phyloP scores from a whole-genome alignment of 2,888 invertebrate species.

The Dicranocentrus wangi region DNA sequence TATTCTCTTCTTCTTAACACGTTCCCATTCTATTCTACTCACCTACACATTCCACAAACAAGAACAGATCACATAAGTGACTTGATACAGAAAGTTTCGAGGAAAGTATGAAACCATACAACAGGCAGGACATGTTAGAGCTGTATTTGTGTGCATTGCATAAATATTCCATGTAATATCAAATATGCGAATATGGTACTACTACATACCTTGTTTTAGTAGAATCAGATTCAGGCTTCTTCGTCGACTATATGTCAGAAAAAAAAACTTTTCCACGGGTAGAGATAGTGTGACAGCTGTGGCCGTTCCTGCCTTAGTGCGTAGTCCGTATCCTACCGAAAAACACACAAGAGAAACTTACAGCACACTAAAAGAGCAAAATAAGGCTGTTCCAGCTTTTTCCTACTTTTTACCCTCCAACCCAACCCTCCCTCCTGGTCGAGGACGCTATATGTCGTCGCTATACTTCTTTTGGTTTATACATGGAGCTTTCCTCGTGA shows the following conservation, averaged over 20 bases:
- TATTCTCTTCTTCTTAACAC: constrained; percentile 27
- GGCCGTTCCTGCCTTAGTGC: neutral
- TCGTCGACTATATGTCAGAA: neutral
- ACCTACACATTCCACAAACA: neutral
- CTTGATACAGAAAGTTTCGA: neutral
- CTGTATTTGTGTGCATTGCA: constrained; percentile 20
- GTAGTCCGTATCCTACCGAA: constrained; percentile 9
- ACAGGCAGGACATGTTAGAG: neutral
- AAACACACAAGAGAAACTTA: neutral
- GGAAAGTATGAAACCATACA: neutral
- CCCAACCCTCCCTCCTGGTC: too few species aligned
- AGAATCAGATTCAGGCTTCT: too few species aligned
- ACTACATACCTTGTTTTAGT: constrained; percentile 44
- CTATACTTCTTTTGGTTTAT: too few species aligned
- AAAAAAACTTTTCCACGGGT: neutral
- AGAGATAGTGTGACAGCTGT: constrained; percentile 19
- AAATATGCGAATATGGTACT: neutral
- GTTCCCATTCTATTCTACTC: neutral
- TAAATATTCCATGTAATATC: constrained; percentile 22
- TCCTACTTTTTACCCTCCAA: too few species aligned
- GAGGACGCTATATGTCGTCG: too few species aligned
- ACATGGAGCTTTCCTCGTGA: too few species aligned
- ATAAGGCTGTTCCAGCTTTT: too few species aligned
- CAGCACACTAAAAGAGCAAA: too few species aligned
- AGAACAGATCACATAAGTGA: neutral